Evolutionary conservation across 2,113 vertebrate species (phyloP), one percentile per base, ranked within the genome.

Genomic region (Calyptomena viridis): DNA sequence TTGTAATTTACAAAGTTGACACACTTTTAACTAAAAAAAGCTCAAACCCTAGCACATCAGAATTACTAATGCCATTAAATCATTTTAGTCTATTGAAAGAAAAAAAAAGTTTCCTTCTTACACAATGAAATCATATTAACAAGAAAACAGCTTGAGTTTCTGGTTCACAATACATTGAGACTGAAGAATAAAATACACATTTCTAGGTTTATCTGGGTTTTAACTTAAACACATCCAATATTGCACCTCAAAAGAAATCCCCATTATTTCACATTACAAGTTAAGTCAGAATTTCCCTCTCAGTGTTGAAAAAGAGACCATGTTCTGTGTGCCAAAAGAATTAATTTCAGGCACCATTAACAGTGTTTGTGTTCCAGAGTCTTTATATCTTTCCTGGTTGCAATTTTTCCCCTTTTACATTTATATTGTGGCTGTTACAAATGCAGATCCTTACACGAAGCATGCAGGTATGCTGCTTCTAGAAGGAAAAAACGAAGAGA

Each of bases 281-380:
- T 37, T 35, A 73, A 73, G 46, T 30, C 25, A 47, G 31, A 81
- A 39, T 4, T 42, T 67, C 16, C 3, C 22, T 21, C 14, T 69
- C 2, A n/a, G 2, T 14, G 12, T 31, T 49, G 25, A 53, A 66
- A 92, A 64, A n/a, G 1, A 59, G 64, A 14, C 23, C 8, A 8
- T 0, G 0, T 4, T 73, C 14, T 39, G 3, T 2, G 11, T 12
- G 8, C 10, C 35, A 56, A 27, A 63, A 46, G 3, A 20, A 55
- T 39, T 52, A 3, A 18, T 63, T 64, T 25, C 37, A 52, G 52
- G 35, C 2, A 12, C 1, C 5, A 5, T 24, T 49, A 40, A 11
- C 1, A 28, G 40, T 13, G 4, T 3, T 62, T 33, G 5, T 25
- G 21, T 44, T 56, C 9, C 52, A 25, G 14, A n/a, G 3, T 12